phyloP scores from a whole-genome alignment of 2,797 vertebrate species.

The Zenarchopterus dispar region DNA sequence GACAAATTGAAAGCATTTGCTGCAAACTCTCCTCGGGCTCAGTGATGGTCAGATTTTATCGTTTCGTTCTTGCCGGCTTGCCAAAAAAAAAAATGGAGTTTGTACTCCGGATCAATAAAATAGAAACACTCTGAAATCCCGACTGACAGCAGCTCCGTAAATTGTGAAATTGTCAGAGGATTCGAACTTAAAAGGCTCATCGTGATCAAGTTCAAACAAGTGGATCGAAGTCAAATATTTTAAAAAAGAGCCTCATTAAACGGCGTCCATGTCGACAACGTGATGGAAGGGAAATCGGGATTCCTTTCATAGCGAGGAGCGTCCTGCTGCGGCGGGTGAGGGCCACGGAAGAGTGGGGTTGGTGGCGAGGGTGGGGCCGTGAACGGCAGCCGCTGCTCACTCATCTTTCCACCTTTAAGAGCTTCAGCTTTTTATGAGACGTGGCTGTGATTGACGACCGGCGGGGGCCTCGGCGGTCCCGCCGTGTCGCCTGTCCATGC shows the following conservation, averaged over 20 bases:
- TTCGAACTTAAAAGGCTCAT: background rate
- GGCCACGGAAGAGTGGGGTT: constrained; percentile 28
- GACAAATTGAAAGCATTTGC: background rate
- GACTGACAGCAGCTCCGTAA: constrained; percentile 1
- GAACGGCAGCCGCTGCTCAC: constrained; percentile 46
- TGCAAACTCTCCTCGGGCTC: background rate
- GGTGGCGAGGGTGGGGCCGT: constrained; percentile 5
- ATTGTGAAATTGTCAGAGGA: background rate
- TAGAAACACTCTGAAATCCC: too few species aligned
- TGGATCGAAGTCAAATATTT: constrained; percentile 41
- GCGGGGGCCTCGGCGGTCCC: constrained; percentile 8
- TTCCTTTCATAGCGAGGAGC: constrained; percentile 37
- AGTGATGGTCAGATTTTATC: background rate
- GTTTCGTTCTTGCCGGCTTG: background rate
- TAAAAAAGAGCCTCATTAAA: constrained; percentile 30
- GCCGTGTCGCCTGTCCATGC: constrained; percentile 7
- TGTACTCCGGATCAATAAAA: too few species aligned
- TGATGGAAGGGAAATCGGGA: constrained; percentile 37
- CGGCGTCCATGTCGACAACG: constrained; percentile 9
- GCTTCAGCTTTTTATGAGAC: constrained; percentile 55
- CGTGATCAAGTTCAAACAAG: constrained; percentile 6
- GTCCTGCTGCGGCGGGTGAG: constrained; percentile 33
- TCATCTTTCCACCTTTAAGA: constrained; percentile 61
- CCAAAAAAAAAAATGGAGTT: too few species aligned
- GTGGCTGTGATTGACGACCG: constrained; percentile 55